Base-by-base conservation (phyloP, 2,888 invertebrate species). In the Cheilosia variabilis region DNA sequence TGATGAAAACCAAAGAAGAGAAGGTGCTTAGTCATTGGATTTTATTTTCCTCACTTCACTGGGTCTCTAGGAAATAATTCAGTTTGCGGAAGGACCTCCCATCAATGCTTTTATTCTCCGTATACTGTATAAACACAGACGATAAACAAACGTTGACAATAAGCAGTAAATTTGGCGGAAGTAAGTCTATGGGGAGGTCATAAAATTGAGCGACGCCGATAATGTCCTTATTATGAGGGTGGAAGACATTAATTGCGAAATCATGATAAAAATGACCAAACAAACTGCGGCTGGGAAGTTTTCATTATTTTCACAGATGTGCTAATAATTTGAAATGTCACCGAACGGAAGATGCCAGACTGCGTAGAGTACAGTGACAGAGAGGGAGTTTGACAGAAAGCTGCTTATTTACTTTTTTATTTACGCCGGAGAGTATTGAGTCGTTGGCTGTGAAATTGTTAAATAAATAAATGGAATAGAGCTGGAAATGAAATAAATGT, bases 231-330 rank as follows among this genome's bases (percentile, higher is more conserved):
- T 47, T 47, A 69, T 47, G 34, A 34, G 57, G 34, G 47, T 57
- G 34, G 47, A 24, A 3, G 41, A 34, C 53, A 43, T 53, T 73
- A 73, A 62, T 73, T 63, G 62, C 63, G n/a, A 34, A 53, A 63
- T 37, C 62, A 73, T 73, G 27, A 24, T 62, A 22, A 43, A 41
- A 72, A 62, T 52, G 53, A 52, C 72, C 62, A 43, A 27, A 22
- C 43, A 6, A 5, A 27, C 37, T 27, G 31, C 1, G 27, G 10
- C 43, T 73, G 72, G 53, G 72, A 55, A 73, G 6, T 63, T 62
- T 45, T 73, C 34, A 43, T 41, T 73, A 53, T 73, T 73, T 73
- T 62, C n/a, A 62, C 72, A 73, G 62, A 52, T 73, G 72, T 13
- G 37, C 13, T 37, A 37, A 13, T 13, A 37, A n/a, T 34, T 6